These are phyloP conservation scores for Brachypterus glaber DNA, from an alignment of 2,888 invertebrate genomes.

Conservation along the genomic window DNA sequence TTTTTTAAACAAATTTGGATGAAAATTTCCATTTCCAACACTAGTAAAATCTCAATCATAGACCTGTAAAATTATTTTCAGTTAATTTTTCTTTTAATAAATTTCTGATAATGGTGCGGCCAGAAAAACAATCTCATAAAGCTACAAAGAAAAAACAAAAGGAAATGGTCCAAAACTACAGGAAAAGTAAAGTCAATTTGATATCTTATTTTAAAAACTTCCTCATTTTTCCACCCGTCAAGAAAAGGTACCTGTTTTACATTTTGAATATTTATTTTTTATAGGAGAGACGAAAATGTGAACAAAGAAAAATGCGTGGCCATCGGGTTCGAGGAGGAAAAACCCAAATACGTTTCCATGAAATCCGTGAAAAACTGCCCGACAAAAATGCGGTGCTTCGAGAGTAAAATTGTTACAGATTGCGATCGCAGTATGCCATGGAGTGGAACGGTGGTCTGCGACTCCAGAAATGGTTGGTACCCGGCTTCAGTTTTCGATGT, in stretches of 20 bases:
- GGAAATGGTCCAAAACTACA: too few relatives aligned
- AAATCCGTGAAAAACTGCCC: slow-evolving; percentile 46
- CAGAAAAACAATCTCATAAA: too few relatives aligned
- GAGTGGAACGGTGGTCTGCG: slow-evolving; percentile 62
- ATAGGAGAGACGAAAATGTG: slow-evolving; percentile 28
- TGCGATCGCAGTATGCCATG: slow-evolving; percentile 38
- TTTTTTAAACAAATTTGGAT: too few relatives aligned
- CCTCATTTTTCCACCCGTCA: not conserved
- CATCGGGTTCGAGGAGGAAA: slow-evolving; percentile 44
- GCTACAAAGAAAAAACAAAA: too few relatives aligned
- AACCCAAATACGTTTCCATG: slow-evolving; percentile 44
- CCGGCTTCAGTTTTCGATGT: slow-evolving; percentile 59
- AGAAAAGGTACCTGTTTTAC: slow-evolving; percentile 4
- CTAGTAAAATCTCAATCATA: too few relatives aligned
- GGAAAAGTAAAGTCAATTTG: too few relatives aligned
- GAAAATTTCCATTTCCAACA: too few relatives aligned
- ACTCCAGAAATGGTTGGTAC: slow-evolving; percentile 57
- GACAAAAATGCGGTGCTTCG: slow-evolving; percentile 48
- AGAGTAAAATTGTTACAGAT: slow-evolving; percentile 26
- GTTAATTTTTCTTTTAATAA: too few relatives aligned
- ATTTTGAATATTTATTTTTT: slow-evolving; percentile 28
- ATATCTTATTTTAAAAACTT: too few relatives aligned
- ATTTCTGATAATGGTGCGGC: too few relatives aligned
- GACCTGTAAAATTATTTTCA: too few relatives aligned
- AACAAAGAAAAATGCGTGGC: slow-evolving; percentile 51